Evolutionary conservation across 2,797 vertebrate species (phyloP).

Genomic region (Rhodeus uyekii): DNA sequence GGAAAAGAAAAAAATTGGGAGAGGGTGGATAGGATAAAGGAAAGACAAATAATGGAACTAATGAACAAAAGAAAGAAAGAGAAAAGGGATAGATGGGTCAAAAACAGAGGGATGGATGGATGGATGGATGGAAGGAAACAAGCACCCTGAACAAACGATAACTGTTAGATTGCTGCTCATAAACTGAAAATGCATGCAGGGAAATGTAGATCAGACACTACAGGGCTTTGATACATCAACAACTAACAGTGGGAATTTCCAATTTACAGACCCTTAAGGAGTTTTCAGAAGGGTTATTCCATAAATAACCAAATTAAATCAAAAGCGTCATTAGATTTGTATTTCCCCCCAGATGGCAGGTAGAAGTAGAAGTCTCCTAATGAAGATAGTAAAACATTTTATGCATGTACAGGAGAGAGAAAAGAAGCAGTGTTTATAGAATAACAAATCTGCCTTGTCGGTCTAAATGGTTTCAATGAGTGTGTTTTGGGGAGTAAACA

Average conservation of each 20-base stretch:
- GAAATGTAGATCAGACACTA: conserved; percentile 19
- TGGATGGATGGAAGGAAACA: background rate
- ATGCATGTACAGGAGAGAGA: conserved; percentile 17
- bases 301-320: conserved; percentile 44
- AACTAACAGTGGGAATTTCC: conserved; percentile 23
- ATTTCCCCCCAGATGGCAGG: conserved; percentile 33
- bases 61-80: no score
- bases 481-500: conserved; percentile 38
- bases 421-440: background rate
- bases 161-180: conserved; percentile 1
- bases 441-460: conserved; percentile 37
- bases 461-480: conserved; percentile 39
- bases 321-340: conserved; percentile 42
- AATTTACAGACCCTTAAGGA: conserved; percentile 21
- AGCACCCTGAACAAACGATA: background rate
- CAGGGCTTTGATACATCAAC: conserved; percentile 15
- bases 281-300: conserved; percentile 6
- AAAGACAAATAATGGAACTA: no score
- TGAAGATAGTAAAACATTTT: conserved; percentile 12
- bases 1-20: no score
- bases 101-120: no score
- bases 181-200: conserved; percentile 21
- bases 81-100: no score
- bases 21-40: no score
- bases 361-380: conserved; percentile 18